Evolutionary conservation across 2,797 vertebrate species (phyloP).

Genomic region (Prunella strophiata): DNA sequence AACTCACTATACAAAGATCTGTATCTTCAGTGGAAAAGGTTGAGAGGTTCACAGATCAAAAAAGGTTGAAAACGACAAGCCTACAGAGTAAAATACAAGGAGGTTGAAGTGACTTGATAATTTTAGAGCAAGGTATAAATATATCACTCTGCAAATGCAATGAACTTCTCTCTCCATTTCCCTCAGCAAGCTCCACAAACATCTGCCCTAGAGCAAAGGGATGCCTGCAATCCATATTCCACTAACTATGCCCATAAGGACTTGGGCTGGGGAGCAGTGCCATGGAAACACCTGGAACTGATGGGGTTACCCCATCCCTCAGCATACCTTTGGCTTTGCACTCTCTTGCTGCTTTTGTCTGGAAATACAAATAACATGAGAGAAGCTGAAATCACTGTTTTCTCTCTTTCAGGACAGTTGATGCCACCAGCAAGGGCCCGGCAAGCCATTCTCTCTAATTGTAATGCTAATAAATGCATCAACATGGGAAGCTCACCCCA

Average conservation of each 20-base stretch:
- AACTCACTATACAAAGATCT: neutral
- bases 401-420: neutral
- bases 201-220: neutral
- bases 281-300: neutral
- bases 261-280: neutral
- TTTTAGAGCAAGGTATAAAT: neutral
- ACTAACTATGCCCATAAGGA: neutral
- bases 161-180: neutral
- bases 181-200: neutral
- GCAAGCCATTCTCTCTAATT: neutral
- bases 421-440: neutral
- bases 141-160: neutral
- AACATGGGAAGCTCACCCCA: neutral
- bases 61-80: neutral
- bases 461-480: neutral
- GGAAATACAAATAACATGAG: neutral
- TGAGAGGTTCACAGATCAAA: conserved; percentile 12
- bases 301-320: neutral
- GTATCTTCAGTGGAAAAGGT: conserved; percentile 3
- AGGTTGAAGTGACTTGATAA: neutral
- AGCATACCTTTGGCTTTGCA: neutral
- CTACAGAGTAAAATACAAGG: neutral
- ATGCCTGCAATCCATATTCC: neutral
- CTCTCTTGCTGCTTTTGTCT: neutral
- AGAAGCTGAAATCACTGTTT: neutral